Evolutionary conservation across 2,888 invertebrate species (phyloP), one percentile per base, ranked within the genome.

Genomic region (Aporophyla lueneburgensis): DNA sequence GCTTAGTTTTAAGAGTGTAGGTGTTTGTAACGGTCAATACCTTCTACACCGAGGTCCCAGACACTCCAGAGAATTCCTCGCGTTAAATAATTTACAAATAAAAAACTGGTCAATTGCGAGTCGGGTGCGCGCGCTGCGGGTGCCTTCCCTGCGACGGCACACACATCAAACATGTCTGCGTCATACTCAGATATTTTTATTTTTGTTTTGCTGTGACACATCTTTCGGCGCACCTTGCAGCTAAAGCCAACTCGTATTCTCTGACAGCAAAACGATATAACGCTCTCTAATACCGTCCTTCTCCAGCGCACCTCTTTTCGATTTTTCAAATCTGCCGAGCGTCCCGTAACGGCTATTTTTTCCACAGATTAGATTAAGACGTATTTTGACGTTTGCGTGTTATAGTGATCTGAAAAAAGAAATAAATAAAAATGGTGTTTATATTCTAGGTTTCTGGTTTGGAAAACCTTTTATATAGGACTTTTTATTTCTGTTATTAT

Each of bases 31-130:
- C 53, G 82, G 85, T 77, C 77, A 74, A 67, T 72, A 53, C 62
- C 71, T 61, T 69, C 62, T 59, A n/a, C 16, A 58, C 19, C n/a
- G 27, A 46, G 65, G 54, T 54, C 33, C 77, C 80, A 83, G 80
- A 83, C 84, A 76, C 85, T 76, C 82, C 6, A 53, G 84, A 74
- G 80, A 63, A 74, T 82, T 76, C n/a, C 7, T 43, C 68, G 66
- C 24, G 69, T 43, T 70, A 72, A 74, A 76, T 74, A 40, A 82
- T 74, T 59, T 65, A 84, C 66, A 67, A 69, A 67, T 53, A 73
- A 81, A 76, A 59, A 78, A 43, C n/a, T 56, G 33, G 33, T 43
- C 51, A 77, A 33, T 43, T 33, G 14, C 51, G 43, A 46, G 14
- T 58, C n/a, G n/a, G 3, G 24, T 24, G 51, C 12, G 14, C 33